These are phyloP conservation scores for Euproctis similis DNA, from an alignment of 2,888 invertebrate genomes.

Conservation along the genomic window DNA sequence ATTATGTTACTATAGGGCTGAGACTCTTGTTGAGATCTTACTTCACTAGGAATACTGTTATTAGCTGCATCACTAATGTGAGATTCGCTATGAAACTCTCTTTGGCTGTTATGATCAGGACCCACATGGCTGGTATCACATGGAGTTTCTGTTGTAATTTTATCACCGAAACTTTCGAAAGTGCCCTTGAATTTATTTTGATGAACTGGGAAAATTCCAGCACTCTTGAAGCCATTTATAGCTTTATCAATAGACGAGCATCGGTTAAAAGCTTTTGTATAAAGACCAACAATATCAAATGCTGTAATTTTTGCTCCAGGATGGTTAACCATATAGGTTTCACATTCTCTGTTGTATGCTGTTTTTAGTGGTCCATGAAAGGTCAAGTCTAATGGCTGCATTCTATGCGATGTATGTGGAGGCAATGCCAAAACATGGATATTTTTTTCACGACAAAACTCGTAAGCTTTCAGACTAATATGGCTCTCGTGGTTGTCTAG, in stretches of 20 bases:
- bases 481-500: slow-evolving; percentile 5
- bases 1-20: no score
- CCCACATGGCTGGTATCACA: no score
- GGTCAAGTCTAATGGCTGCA: neutral
- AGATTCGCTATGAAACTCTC: no score
- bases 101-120: no score
- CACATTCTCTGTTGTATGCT: slow-evolving; percentile 1
- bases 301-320: neutral
- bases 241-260: neutral
- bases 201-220: neutral
- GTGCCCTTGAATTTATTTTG: neutral
- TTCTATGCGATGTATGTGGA: neutral
- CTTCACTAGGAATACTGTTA: no score
- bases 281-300: neutral
- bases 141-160: no score
- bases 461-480: neutral
- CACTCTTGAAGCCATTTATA: neutral
- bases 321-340: neutral
- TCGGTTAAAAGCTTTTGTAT: neutral
- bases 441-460: neutral
- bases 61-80: no score
- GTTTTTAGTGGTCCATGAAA: neutral
- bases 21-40: no score
- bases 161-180: no score
- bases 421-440: neutral